These are phyloP conservation scores for Lathronympha strigana DNA, from an alignment of 2,888 invertebrate genomes.

Conservation along the genomic window DNA sequence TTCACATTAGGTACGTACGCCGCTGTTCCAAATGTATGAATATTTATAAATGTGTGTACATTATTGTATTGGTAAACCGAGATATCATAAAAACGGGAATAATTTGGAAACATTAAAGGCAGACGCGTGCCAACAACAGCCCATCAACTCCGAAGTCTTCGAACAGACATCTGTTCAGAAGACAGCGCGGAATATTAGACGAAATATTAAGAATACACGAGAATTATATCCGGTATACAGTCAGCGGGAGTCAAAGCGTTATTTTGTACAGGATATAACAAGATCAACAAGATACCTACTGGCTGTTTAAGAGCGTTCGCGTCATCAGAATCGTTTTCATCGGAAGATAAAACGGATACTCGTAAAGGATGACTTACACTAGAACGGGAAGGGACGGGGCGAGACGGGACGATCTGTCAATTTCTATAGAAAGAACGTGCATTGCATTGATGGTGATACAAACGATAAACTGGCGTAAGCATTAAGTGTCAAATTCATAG, in stretches of 20 bases:
- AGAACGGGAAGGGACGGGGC: too few relatives aligned
- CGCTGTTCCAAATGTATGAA: not conserved
- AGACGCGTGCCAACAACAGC: conserved; percentile 31
- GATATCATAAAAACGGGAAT: conserved; percentile 11
- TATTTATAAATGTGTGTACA: not conserved
- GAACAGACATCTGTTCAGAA: conserved; percentile 5
- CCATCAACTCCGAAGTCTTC: conserved; percentile 19
- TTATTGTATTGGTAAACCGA: not conserved
- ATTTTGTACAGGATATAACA: not conserved
- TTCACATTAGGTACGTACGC: not conserved
- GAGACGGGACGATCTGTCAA: too few relatives aligned
- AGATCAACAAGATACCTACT: too few relatives aligned
- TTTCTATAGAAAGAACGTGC: too few relatives aligned
- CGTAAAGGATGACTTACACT: too few relatives aligned
- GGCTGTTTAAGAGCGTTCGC: too few relatives aligned
- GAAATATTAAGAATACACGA: conserved; percentile 17
- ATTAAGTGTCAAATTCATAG: too few relatives aligned
- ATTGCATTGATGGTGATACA: too few relatives aligned
- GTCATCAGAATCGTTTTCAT: too few relatives aligned
- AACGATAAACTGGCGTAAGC: too few relatives aligned
- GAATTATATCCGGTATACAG: conserved; percentile 1
- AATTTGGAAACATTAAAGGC: conserved; percentile 27
- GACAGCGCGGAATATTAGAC: conserved; percentile 1
- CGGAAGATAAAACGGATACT: too few relatives aligned
- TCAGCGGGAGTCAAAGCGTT: not conserved